These are phyloP conservation scores for Drosophila obscura DNA, from an alignment of 1,140 invertebrate genomes.

Conservation along the genomic window DNA sequence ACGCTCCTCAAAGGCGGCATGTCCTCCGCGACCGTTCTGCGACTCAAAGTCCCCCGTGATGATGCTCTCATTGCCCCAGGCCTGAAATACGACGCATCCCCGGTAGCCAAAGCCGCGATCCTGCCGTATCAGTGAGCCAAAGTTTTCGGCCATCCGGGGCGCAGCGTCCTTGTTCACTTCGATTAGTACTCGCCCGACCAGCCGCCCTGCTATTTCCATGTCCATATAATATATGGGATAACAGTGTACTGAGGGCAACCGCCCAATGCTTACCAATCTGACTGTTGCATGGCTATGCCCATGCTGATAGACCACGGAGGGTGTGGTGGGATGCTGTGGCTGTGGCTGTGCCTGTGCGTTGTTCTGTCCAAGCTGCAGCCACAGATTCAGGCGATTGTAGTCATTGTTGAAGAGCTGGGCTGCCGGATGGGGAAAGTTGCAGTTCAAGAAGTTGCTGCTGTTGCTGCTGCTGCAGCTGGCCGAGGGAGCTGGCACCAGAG, in stretches of 20 bases:
- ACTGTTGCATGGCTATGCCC: background rate
- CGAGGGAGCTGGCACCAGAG: slow-evolving; percentile 4
- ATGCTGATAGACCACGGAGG: slow-evolving; percentile 1
- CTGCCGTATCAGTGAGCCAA: slow-evolving; percentile 91
- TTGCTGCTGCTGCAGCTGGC: background rate
- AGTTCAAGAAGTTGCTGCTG: background rate
- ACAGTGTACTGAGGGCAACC: slow-evolving; percentile 84
- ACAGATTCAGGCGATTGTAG: background rate
- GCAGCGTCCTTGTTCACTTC: slow-evolving; percentile 93
- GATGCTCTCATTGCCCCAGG: slow-evolving; percentile 92
- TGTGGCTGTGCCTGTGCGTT: slow-evolving; percentile 1
- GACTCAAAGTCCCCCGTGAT: slow-evolving; percentile 92
- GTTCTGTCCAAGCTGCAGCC: background rate
- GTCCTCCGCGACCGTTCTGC: slow-evolving; percentile 92
- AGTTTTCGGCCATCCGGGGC: slow-evolving; percentile 96
- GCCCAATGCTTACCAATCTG: slow-evolving; percentile 24
- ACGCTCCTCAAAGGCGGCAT: slow-evolving; percentile 90
- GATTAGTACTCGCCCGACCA: slow-evolving; percentile 90
- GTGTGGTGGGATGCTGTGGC: background rate
- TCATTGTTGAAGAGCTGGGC: background rate
- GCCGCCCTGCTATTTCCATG: slow-evolving; percentile 89
- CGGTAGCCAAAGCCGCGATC: slow-evolving; percentile 91
- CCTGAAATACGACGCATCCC: slow-evolving; percentile 91
- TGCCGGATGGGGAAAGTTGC: background rate
- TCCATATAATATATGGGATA: slow-evolving; percentile 91